Evolutionary conservation across 2,888 invertebrate genomes (phyloP), one percentile per base, ranked within the genome.

Genomic region (Philhelius pedissequus): DNA sequence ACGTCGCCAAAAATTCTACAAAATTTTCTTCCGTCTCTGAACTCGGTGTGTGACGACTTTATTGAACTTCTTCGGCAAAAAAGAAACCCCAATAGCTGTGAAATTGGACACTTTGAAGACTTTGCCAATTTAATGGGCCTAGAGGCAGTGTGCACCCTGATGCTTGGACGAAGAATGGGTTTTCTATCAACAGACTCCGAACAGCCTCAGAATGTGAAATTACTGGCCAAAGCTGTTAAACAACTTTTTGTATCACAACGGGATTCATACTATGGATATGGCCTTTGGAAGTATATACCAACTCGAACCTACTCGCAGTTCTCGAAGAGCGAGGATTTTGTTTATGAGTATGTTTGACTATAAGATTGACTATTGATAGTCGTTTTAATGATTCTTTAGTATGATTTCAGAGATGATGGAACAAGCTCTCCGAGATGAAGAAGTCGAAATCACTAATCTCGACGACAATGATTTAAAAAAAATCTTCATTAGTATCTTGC

Each of bases 341-440:
- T 97, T 89, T 96, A 97, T 90, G 94, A 94, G 96, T 96, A 92
- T 93, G 94, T 89, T 62, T 64, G 9, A 35, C 6, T 20, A 35
- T 54, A 3, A 18, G 0, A 13, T n/a, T 48, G n/a, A 48, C 13
- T 50, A 25, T 56, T 22, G 13, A 13, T 3, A 15, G n/a, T 62
- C 11, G 6, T 35, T 40, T 45, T 48, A 45, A 45, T 38, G n/a
- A 40, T 82, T 75, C 87, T 88, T 87, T 92, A 96, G 95, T 90
- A 94, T 96, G 90, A 95, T 96, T 88, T 95, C 96, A 27, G 95
- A 96, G 89, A 92, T 97, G 89, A 95, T 97, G 89, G 95, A 95
- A 86, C 93, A 94, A 68, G 95, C 96, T 9, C 92, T 92, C 87
- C 93, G 93, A 80, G 94, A 94, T 13, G 93, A 94, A 22, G 87